Percentiles rank a stretch among this genome's conserved stretches.
phyloP scores from a whole-genome alignment of 2,113 vertebrate genomes.

The Myodes glareolus region DNA sequence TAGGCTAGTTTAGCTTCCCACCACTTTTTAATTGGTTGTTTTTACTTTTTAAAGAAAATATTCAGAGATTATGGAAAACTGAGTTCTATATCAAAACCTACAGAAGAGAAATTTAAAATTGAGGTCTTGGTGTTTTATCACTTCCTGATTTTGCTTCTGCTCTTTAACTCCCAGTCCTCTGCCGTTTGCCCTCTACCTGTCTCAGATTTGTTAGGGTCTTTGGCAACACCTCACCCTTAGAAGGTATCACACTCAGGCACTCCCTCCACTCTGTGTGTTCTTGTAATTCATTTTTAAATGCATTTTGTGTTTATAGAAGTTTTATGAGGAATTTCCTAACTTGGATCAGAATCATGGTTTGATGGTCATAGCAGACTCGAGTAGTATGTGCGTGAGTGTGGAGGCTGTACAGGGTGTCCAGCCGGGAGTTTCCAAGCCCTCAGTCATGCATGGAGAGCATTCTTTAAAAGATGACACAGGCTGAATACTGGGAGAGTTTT shows the following conservation, averaged over 20 bases:
- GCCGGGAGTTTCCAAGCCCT: slow-evolving; percentile 66
- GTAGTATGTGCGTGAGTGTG: slow-evolving; percentile 35
- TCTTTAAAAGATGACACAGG: slow-evolving; percentile 74
- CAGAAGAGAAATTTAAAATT: slow-evolving; percentile 41
- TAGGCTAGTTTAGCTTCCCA: slow-evolving; percentile 30
- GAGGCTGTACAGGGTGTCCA: slow-evolving; percentile 55
- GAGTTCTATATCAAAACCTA: slow-evolving; percentile 34
- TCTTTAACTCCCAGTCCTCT: not conserved
- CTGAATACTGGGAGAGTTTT: slow-evolving; percentile 65
- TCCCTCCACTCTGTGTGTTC: not conserved
- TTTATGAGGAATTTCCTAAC: slow-evolving; percentile 39
- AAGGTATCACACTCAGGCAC: not conserved
- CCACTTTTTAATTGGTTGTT: slow-evolving; percentile 55
- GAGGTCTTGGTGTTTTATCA: slow-evolving; percentile 24
- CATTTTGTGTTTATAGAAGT: slow-evolving; percentile 47
- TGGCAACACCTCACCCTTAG: slow-evolving; percentile 24
- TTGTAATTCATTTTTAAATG: slow-evolving; percentile 15
- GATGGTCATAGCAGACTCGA: slow-evolving; percentile 41
- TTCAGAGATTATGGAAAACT: slow-evolving; percentile 30
- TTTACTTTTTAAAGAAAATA: slow-evolving; percentile 18
- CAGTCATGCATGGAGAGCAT: slow-evolving; percentile 49
- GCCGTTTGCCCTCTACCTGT: not conserved
- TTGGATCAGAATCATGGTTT: slow-evolving; percentile 30
- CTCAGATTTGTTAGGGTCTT: slow-evolving; percentile 14
- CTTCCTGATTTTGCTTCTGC: slow-evolving; percentile 3